Percentiles rank a stretch among this genome's conserved stretches.
Evolutionary conservation across 1,140 invertebrate genomes (phyloP).

Genomic region (Trachelipus rathkii): DNA sequence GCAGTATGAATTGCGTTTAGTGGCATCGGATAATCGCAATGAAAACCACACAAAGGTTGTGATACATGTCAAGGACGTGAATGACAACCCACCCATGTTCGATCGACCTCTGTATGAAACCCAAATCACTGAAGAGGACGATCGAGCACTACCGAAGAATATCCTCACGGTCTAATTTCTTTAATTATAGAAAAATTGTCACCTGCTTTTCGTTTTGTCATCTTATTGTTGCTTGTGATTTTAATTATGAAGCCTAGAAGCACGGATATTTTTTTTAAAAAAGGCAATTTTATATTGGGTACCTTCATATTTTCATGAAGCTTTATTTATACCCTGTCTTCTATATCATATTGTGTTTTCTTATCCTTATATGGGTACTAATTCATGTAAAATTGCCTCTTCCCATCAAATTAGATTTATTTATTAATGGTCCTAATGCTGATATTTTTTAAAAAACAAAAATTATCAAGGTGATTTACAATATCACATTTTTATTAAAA

Average conservation of each 20-base stretch:
- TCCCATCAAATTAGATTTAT: no score
- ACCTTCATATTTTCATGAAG: not conserved
- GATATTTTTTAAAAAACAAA: no score
- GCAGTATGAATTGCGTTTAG: constrained; percentile 86
- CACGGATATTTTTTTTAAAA: no score
- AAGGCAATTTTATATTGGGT: not conserved
- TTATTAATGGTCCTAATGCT: no score
- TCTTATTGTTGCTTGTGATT: not conserved
- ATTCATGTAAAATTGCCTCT: no score
- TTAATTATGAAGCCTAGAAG: not conserved
- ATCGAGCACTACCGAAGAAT: constrained; percentile 86
- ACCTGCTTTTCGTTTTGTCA: constrained; percentile 7
- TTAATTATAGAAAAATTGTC: no score
- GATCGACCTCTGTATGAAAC: constrained; percentile 89
- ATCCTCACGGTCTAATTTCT: constrained; percentile 71
- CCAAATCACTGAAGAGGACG: constrained; percentile 92
- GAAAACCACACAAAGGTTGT: constrained; percentile 93
- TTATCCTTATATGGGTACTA: no score
- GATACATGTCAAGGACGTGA: constrained; percentile 92
- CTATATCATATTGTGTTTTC: no score
- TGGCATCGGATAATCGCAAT: constrained; percentile 90
- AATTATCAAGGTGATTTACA: no score
- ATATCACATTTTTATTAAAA: no score
- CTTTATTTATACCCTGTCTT: no score
- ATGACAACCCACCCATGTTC: constrained; percentile 81